Evolutionary conservation across 2,797 vertebrate genomes (phyloP), one percentile per base, ranked within the genome.

Genomic region (Molossus molossus): DNA sequence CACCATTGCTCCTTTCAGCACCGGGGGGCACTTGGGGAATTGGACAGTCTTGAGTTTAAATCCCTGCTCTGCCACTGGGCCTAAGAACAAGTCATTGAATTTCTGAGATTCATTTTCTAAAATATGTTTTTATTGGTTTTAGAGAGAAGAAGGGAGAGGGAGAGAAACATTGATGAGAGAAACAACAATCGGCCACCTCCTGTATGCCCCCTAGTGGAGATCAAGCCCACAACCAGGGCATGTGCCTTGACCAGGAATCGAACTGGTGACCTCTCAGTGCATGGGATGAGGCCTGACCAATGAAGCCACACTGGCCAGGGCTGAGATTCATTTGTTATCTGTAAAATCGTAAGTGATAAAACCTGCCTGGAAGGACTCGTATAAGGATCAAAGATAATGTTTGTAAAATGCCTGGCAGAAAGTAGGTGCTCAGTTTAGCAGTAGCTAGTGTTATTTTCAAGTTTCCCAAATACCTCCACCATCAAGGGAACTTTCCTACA

Each of bases 41-140:
- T 53, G 20, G 13, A 57, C 5, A 0, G 3, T 55, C 58, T 57
- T 87, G 64, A 93, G 55, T 87, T 83, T 50, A 84, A 87, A 89
- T 70, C 72, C 14, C 15, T 40, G 25, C n/a, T 86, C 45, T 90
- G 23, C 58, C 53, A 80, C 15, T 58, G 25, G 13, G 48, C 80
- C 65, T 48, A 58, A 50, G 53, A 55, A 76, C 27, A 69, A 81
- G n/a, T 5, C n/a, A 73, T n/a, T 87, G 72, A 27, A 86, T 57
- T 84, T 79, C 64, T 83, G 53, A 93, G 67, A 67, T 84, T 75
- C 12, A 13, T 62, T 92, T 65, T 75, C 89, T 25, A 87, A 69
- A 67, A 37, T 37, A 20, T 37, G 65, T 20, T 37, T 69, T 69
- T 69, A 20, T 69, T 69, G n/a, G 20, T 37, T 69, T 69, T 69